Base-by-base conservation (phyloP, 2,888 invertebrate species). In the Drosophila kanekoi region DNA sequence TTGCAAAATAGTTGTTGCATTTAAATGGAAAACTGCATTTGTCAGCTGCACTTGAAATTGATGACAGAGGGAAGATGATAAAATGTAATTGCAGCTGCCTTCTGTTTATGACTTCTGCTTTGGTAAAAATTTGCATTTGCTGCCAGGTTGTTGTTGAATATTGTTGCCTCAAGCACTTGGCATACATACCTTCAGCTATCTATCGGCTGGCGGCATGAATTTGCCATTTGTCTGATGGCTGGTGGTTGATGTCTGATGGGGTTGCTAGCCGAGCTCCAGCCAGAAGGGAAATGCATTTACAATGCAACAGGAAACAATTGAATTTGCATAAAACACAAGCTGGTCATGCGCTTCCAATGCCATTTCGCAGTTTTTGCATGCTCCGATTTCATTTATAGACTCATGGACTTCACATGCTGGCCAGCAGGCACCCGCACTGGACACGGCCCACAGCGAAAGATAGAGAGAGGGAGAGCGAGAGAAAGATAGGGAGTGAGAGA, bases 281-380 rank as follows among this genome's bases (percentile, higher is more conserved):
- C 68, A 60, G 71, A 67, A 16, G 13, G 16, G 38, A 40, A 58
- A 40, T 47, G 40, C 85, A 87, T 84, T 83, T 79, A 71, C 79
- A 79, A 83, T 86, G 82, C 86, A 86, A 83, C 77, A 87, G 87
- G 87, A 87, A 83, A 84, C 87, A 83, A 87, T 83, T 83, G 87
- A 87, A 83, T 83, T 83, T 83, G 81, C 83, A 83, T 83, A 83
- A 81, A 83, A 83, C 84, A 83, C 84, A 73, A 72, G 64, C 61
- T 80, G 76, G 62, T 76, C 73, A 73, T 80, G 28, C 28, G 28
- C 28, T 78, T 37, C 64, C 75, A 72, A 72, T 62, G 68, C 54
- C 71, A 76, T 58, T 77, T 64, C 59, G 56, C 56, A 63, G 72
- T 71, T 72, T 63, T 77, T 67, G 72, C 67, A 63, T 72, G 72